These are phyloP conservation scores for Galago senegalensis DNA, from an alignment of 2,797 vertebrate genomes.

Conservation along the genomic window DNA sequence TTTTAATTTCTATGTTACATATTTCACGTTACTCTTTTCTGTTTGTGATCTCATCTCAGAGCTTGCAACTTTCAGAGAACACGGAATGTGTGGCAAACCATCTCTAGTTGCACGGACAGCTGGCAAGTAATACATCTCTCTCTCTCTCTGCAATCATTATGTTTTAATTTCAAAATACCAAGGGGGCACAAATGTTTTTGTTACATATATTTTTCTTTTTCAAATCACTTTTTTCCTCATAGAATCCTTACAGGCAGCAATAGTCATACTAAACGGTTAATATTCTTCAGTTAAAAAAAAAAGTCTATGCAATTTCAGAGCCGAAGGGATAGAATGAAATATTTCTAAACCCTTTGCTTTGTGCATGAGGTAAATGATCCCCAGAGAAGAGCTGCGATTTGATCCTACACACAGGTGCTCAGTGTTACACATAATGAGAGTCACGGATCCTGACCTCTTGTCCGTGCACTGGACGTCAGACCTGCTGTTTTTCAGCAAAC, in stretches of 20 bases:
- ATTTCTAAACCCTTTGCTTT: background rate
- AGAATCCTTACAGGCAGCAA: background rate
- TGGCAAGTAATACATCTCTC: background rate
- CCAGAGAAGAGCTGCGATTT: background rate
- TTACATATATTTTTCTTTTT: background rate
- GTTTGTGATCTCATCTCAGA: background rate
- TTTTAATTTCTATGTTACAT: constrained; percentile 11
- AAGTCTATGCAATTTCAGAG: background rate
- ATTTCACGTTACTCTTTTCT: background rate
- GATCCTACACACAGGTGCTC: background rate
- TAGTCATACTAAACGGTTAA: background rate
- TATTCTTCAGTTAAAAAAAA: background rate
- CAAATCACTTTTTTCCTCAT: background rate
- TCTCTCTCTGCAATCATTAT: background rate
- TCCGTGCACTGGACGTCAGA: background rate
- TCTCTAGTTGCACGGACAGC: background rate
- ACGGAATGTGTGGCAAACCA: background rate
- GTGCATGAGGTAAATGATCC: background rate
- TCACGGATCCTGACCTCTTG: background rate
- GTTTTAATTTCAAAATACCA: background rate
- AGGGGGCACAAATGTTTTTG: background rate
- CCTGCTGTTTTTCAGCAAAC: background rate
- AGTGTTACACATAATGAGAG: background rate
- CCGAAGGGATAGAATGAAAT: background rate
- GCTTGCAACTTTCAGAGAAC: background rate